These are phyloP conservation scores for Sphaeridia pumilis DNA, from an alignment of 2,888 invertebrate species.

Conservation along the genomic window DNA sequence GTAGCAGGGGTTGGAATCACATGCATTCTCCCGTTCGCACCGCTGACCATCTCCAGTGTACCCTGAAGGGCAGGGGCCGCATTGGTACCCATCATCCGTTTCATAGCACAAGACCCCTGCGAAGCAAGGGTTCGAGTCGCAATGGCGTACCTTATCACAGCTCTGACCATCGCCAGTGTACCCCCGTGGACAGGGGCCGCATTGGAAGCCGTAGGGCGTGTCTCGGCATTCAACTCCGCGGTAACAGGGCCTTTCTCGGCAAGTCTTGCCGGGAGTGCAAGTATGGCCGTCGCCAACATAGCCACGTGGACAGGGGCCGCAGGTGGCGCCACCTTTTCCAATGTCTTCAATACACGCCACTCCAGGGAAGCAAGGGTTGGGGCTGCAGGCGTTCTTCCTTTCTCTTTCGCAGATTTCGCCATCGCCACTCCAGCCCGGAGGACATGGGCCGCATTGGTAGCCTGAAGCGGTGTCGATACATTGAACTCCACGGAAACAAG, in stretches of 20 bases:
- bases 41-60: constrained; percentile 9
- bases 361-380: constrained; percentile 61
- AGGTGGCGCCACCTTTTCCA: constrained; percentile 44
- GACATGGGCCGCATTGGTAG: constrained; percentile 54
- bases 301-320: constrained; percentile 33
- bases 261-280: constrained; percentile 33
- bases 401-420: constrained; percentile 56
- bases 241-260: constrained; percentile 34
- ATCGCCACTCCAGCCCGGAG: constrained; percentile 60
- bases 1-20: constrained; percentile 12
- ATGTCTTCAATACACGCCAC: constrained; percentile 63
- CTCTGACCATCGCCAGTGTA: constrained; percentile 3
- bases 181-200: constrained; percentile 5
- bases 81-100: not conserved
- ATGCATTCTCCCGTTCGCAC: constrained; percentile 8
- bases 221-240: constrained; percentile 19
- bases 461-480: constrained; percentile 4
- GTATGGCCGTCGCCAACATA: constrained; percentile 40
- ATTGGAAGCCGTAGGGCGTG: constrained; percentile 7
- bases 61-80: constrained; percentile 6
- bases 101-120: constrained; percentile 6
- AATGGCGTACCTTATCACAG: not conserved
- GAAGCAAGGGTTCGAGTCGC: constrained; percentile 3
- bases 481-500: constrained; percentile 49
- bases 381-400: constrained; percentile 50